Evolutionary conservation across 2,888 invertebrate genomes (phyloP), one percentile per base, ranked within the genome.

Genomic region (Cremastinae sp.): DNA sequence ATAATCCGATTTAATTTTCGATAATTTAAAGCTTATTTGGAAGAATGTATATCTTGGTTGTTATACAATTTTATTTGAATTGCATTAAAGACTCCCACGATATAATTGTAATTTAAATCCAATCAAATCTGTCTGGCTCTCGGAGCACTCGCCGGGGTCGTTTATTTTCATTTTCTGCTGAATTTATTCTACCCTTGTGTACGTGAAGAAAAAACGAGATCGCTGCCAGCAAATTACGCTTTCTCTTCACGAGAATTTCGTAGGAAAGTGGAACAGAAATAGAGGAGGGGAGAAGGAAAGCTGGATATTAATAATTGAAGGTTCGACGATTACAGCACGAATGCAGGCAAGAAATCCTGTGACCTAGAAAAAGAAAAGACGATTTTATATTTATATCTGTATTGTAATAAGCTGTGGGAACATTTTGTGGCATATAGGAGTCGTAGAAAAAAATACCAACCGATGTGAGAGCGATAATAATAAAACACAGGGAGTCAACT

Each of bases 221-320:
- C 12, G 12, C 28, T 16, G 0, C 4, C 49, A 7, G 2, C 28
- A 5, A 22, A 8, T 53, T 28, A 16, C 8, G n/a, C 47, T 16
- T n/a, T 47, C 28, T 14, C 35, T 14, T 61, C 28, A 4, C 18
- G 49, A 37, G 39, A 51, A 18, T 51, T 20, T 64, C 51, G 39
- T 10, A 2, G 1, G 49, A 51, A 51, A 51, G 51, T 64, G 14
- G 51, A 18, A 51, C 51, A 51, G 49, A 10, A 35, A 47, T 14
- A 22, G 12, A 20, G 43, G 5, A 45, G 9, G 45, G 12, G 20
- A n/a, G n/a, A 45, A 20, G 35, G 41, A 55, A 49, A 64, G n/a
- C n/a, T n/a, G n/a, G n/a, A n/a, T 56, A 28, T 62, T 64, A 56
- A 47, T 56, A 64, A 64, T 71, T 49, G 64, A 71, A 14, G 55